These are phyloP conservation scores for Furcifer pardalis DNA, from an alignment of 2,797 vertebrate species.

Conservation along the genomic window DNA sequence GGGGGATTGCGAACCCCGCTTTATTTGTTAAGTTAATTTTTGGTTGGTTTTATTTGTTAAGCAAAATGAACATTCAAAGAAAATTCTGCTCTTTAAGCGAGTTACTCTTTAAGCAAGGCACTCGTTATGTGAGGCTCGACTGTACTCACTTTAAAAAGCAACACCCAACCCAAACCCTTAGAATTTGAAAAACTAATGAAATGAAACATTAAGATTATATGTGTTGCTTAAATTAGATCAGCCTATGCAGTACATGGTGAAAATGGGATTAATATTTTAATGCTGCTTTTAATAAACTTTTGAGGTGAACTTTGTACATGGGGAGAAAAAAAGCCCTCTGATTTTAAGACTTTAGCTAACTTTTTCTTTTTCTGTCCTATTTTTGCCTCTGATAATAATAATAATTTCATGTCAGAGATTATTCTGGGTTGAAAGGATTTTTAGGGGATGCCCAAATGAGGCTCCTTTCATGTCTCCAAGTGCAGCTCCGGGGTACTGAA, in stretches of 20 bases:
- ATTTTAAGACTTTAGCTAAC: neutral
- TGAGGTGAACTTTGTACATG: neutral
- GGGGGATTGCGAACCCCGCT: too few relatives aligned
- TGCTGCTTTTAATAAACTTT: neutral
- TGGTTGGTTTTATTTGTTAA: too few relatives aligned
- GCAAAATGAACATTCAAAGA: too few relatives aligned
- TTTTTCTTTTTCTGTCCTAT: neutral
- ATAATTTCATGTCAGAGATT: too few relatives aligned
- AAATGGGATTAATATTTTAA: slow-evolving; percentile 36
- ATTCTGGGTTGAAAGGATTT: too few relatives aligned
- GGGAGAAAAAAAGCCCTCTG: rapidly evolving
- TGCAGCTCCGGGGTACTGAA: too few relatives aligned
- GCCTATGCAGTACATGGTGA: neutral
- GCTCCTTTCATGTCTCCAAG: too few relatives aligned
- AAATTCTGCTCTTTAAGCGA: too few relatives aligned
- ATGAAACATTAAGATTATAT: neutral
- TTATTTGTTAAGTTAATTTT: too few relatives aligned
- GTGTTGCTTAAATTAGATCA: neutral
- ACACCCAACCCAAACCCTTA: neutral
- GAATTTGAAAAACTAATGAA: neutral
- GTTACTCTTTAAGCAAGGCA: too few relatives aligned
- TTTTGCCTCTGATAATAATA: neutral
- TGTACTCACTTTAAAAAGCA: neutral
- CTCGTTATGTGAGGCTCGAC: too few relatives aligned
- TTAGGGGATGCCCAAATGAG: too few relatives aligned